A percentile compares a stretch with the other conserved stretches of the same genome.
Evolutionary conservation across 2,888 invertebrate species (phyloP).

Genomic region (Chouioia cunea): DNA sequence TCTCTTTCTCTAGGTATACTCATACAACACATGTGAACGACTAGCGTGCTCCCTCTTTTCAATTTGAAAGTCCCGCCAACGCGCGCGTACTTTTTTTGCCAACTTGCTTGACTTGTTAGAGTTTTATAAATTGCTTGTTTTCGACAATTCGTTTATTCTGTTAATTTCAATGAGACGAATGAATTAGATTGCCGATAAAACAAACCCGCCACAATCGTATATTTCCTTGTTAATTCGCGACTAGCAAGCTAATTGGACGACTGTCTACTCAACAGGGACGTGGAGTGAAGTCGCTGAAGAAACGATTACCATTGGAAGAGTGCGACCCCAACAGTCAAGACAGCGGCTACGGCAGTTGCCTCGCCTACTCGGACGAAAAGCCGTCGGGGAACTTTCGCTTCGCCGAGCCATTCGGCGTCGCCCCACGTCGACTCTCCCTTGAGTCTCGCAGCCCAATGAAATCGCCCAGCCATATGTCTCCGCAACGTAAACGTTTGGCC

Average conservation of each 20-base stretch:
- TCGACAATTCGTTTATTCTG: constrained; percentile 26
- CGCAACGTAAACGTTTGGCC: constrained; percentile 45
- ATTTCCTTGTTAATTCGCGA: not conserved
- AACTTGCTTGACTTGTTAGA: too few species aligned
- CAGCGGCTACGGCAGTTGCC: constrained; percentile 71
- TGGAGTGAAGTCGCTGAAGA: constrained; percentile 48
- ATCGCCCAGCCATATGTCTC: constrained; percentile 55
- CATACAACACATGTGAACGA: too few species aligned
- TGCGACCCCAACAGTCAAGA: constrained; percentile 73
- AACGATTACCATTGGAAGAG: constrained; percentile 69
- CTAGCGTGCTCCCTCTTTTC: too few species aligned
- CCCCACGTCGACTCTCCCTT: constrained; percentile 63
- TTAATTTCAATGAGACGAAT: constrained; percentile 24
- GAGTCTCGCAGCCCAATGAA: constrained; percentile 52
- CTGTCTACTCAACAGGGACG: constrained; percentile 46
- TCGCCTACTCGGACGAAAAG: constrained; percentile 56
- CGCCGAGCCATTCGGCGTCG: constrained; percentile 66
- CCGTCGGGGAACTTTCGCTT: constrained; percentile 61
- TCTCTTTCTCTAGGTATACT: too few species aligned
- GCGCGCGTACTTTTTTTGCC: not conserved
- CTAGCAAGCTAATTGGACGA: too few species aligned
- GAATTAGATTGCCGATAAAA: constrained; percentile 27
- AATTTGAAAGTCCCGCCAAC: not conserved
- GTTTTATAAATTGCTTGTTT: too few species aligned
- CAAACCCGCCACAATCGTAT: not conserved